phyloP scores from a whole-genome alignment of 2,797 vertebrate genomes.

The Acanthis flammea region DNA sequence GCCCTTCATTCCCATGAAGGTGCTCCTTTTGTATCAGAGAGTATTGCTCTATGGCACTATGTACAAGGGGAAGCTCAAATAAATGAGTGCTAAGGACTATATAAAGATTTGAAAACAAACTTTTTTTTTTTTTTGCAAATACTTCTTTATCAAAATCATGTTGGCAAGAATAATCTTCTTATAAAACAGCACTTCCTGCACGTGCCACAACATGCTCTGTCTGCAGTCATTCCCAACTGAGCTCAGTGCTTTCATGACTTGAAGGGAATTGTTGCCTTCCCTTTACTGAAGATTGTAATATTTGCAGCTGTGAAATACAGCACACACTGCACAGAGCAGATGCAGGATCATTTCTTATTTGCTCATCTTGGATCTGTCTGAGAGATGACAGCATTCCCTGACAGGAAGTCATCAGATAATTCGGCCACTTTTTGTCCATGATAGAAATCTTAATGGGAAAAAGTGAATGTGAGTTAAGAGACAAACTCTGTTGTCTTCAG shows the following conservation, averaged over 20 bases:
- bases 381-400: neutral
- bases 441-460: neutral
- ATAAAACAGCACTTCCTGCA: neutral
- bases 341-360: neutral
- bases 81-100: neutral
- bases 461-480: neutral
- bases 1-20: neutral
- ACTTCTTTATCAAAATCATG: neutral
- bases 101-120: neutral
- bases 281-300: neutral
- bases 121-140: neutral
- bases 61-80: neutral
- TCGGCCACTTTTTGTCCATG: neutral
- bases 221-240: neutral
- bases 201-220: neutral
- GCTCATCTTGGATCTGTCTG: neutral
- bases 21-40: neutral
- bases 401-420: neutral
- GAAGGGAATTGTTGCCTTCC: neutral
- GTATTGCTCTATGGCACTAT: neutral
- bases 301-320: slow-evolving; percentile 1
- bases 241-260: neutral
- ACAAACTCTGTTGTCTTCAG: neutral
- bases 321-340: neutral
- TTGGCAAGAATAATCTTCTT: slow-evolving; percentile 8